Conservation (phyloP, 2,113 vertebrate genomes). For the Siniperca chuatsi region DNA sequence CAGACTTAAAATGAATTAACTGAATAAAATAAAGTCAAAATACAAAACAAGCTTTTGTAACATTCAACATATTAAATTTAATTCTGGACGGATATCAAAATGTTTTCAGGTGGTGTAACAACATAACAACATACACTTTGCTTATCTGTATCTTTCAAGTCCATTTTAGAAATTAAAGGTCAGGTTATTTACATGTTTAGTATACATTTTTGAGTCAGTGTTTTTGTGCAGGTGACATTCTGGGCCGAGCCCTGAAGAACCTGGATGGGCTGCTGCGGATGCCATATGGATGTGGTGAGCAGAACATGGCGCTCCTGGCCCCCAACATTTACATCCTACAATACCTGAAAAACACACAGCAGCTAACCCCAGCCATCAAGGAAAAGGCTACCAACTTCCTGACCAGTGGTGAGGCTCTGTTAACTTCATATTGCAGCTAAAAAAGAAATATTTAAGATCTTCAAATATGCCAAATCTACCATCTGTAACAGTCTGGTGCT, state of each 20-base stretch:
- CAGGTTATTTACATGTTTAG: not conserved
- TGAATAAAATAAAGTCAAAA: no score
- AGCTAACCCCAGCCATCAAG: slow-evolving; percentile 85
- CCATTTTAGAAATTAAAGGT: not conserved
- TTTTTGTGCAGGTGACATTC: slow-evolving; percentile 86
- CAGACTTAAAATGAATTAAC: no score
- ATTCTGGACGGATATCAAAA: no score
- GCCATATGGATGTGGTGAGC: slow-evolving; percentile 92
- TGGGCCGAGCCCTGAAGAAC: slow-evolving; percentile 89
- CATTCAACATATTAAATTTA: no score
- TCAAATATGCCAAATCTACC: not conserved
- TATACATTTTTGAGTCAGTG: not conserved
- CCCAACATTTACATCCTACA: slow-evolving; percentile 91
- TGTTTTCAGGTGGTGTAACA: no score
- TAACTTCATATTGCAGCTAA: not conserved
- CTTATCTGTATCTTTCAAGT: not conserved
- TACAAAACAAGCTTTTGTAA: no score
- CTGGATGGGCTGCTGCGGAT: slow-evolving; percentile 87
- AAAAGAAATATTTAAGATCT: not conserved
- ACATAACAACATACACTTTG: not conserved
- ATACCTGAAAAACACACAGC: slow-evolving; percentile 88
- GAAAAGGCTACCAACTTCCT: slow-evolving; percentile 85
- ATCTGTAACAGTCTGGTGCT: not conserved
- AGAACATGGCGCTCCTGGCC: slow-evolving; percentile 91
- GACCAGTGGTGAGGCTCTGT: slow-evolving; percentile 82